Conservation (phyloP, 2,888 invertebrate genomes). For the Philhelius pedissequus region DNA sequence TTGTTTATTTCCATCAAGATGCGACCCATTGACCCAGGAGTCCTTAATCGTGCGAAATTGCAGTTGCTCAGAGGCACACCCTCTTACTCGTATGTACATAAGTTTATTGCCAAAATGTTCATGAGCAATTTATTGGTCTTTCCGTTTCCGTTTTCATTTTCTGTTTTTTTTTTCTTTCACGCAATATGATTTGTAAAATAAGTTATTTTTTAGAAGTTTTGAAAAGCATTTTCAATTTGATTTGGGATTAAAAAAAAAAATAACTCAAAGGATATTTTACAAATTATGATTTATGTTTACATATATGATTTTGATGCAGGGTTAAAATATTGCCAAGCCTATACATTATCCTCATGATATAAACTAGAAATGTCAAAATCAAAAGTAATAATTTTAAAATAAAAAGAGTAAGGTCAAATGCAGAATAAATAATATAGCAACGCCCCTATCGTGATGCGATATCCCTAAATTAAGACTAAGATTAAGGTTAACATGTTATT, state of each 20-base stretch:
- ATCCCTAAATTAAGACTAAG: not conserved
- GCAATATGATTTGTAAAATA: not conserved
- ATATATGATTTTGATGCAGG: too few species aligned
- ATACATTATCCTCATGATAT: too few species aligned
- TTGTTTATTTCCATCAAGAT: not conserved
- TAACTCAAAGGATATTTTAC: too few species aligned
- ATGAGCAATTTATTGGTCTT: not conserved
- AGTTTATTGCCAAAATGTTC: not conserved
- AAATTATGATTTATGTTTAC: too few species aligned
- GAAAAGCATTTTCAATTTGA: too few species aligned
- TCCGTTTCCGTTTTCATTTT: not conserved
- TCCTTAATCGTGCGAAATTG: not conserved
- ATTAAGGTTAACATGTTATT: not conserved
- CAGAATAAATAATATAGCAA: not conserved
- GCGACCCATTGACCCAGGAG: not conserved
- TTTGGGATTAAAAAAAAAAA: too few species aligned
- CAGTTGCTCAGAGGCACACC: not conserved
- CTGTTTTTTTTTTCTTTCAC: not conserved
- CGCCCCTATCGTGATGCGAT: not conserved
- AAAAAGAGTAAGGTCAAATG: not conserved
- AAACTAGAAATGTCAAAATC: not conserved
- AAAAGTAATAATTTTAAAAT: not conserved
- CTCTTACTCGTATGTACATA: too few species aligned
- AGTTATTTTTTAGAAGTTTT: too few species aligned
- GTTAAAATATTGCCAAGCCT: too few species aligned